Conservation (phyloP, 2,888 invertebrate genomes). For the Lobophora halterata region DNA sequence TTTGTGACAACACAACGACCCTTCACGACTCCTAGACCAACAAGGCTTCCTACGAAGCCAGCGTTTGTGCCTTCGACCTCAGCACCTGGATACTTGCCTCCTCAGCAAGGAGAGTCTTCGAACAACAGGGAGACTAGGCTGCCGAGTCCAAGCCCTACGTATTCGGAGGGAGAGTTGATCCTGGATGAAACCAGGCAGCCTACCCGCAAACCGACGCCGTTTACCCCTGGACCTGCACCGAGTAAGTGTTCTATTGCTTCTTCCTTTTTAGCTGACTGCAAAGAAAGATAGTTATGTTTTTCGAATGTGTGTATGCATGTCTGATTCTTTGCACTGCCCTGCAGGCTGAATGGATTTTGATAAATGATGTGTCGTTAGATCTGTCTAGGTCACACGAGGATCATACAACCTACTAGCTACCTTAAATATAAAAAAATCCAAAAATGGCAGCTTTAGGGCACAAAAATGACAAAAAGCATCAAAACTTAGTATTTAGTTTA, state of each 20-base stretch:
- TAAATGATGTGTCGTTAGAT: too few species aligned
- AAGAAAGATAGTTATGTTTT: too few species aligned
- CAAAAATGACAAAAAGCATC: too few species aligned
- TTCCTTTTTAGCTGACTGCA: slow-evolving; percentile 11
- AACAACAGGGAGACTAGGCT: slow-evolving; percentile 59
- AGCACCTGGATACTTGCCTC: slow-evolving; percentile 69
- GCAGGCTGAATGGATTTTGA: too few species aligned
- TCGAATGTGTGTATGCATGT: too few species aligned
- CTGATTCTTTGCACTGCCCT: too few species aligned
- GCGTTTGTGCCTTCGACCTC: slow-evolving; percentile 52
- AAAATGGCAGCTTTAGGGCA: too few species aligned
- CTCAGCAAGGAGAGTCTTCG: slow-evolving; percentile 53
- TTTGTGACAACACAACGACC: slow-evolving; percentile 46
- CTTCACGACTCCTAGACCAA: slow-evolving; percentile 51
- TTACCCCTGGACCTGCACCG: slow-evolving; percentile 35
- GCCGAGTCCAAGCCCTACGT: slow-evolving; percentile 52
- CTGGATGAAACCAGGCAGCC: slow-evolving; percentile 47
- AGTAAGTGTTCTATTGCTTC: slow-evolving; percentile 38
- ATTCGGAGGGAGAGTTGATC: slow-evolving; percentile 56
- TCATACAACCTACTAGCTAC: too few species aligned
- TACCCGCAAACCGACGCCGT: slow-evolving; percentile 24
- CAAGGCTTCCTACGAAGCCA: slow-evolving; percentile 14
- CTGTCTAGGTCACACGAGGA: too few species aligned
- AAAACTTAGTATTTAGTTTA: too few species aligned
- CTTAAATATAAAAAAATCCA: too few species aligned